Conservation (phyloP, 1,140 invertebrate species). For the Myzus persicae region DNA sequence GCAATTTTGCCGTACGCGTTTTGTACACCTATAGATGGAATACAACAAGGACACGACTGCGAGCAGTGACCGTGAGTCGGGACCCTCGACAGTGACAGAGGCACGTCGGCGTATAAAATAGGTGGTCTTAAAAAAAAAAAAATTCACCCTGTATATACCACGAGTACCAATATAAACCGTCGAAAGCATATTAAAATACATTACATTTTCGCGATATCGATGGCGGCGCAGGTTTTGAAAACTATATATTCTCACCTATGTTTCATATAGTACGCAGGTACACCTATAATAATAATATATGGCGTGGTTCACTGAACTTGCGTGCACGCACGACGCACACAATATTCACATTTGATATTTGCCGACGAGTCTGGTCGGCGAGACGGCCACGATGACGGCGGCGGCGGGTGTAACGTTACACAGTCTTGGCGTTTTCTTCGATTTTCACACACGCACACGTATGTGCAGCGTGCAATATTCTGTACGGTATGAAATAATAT, state of each 20-base stretch:
- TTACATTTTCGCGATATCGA: not conserved
- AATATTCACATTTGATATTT: constrained; percentile 21
- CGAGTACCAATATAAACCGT: not conserved
- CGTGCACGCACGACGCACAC: not conserved
- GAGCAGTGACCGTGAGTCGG: not conserved
- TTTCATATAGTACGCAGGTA: not conserved
- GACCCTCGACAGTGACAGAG: too few relatives aligned
- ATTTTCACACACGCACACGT: not conserved
- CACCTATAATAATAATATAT: not conserved
- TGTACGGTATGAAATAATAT: not conserved
- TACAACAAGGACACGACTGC: too few relatives aligned
- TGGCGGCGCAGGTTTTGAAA: not conserved
- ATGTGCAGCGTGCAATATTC: not conserved
- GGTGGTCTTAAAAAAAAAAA: too few relatives aligned
- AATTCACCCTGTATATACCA: not conserved
- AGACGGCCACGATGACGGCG: not conserved
- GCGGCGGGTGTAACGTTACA: not conserved
- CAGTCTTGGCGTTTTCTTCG: not conserved
- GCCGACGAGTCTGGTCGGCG: not conserved
- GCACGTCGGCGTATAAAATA: too few relatives aligned
- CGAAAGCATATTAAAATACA: not conserved
- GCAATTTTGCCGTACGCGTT: too few relatives aligned
- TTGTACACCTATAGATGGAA: too few relatives aligned
- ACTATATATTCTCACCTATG: not conserved
- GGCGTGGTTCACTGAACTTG: not conserved